Base-by-base conservation (phyloP, 2,888 invertebrate species). In the Limenitis camilla region DNA sequence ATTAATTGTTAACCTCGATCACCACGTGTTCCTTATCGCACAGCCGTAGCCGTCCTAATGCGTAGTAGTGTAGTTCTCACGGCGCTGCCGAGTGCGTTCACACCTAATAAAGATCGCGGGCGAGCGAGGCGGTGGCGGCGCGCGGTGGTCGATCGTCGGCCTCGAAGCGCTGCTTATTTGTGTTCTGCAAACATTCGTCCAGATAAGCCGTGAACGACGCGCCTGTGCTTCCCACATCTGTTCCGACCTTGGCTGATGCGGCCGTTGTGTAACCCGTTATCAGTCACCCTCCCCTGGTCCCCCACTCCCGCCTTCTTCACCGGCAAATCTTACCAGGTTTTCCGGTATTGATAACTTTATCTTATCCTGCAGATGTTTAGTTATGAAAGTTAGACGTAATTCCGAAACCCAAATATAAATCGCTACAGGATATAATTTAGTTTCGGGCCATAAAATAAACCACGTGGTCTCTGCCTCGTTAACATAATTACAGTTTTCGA, bases 181-280 rank as follows among this genome's bases (percentile, higher is more conserved):
- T 73, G 69, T 71, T 75, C 64, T 62, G 76, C 77, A 83, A 86
- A 87, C 81, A 83, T 71, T 72, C 67, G 63, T 62, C 59, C 63
- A 76, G 85, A 87, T 84, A 85, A 82, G 80, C 72, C 60, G 69
- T 84, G 74, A 84, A 84, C 79, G 79, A 68, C 73, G 70, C 67
- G 79, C 74, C 74, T 86, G 78, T 85, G 76, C 81, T 83, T 83
- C 82, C 81, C 83, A 83, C 85, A 84, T 83, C 87, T 84, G 85
- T 77, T 71, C 68, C 82, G 85, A 81, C 86, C 86, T 86, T 87
- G 86, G 81, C 74, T 77, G 72, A 76, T 72, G 68, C 68, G 76
- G 73, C 71, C 72, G 79, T 83, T 79, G 82, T 76, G 74, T 82
- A 82, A 80, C 75, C 73, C 70, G 74, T 83, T 85, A 87, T 87